These are phyloP conservation scores for Saturnia pavonia DNA, from an alignment of 2,888 invertebrate species.

Conservation along the genomic window DNA sequence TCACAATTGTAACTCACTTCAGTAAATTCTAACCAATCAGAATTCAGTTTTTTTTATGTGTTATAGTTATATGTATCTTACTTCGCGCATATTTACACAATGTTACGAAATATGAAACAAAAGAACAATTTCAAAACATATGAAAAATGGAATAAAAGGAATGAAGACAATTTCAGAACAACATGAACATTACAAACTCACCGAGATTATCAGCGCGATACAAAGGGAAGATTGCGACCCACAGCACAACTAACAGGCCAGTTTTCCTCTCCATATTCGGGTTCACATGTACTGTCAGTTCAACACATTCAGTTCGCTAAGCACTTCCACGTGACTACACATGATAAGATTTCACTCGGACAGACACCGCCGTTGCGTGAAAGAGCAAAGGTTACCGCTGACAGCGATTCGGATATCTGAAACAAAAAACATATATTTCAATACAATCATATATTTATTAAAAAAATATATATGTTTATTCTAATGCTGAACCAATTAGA, in stretches of 20 bases:
- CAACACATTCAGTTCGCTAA: conserved; percentile 28
- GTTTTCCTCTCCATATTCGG: conserved; percentile 57
- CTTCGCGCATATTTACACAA: too few species aligned
- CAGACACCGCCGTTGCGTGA: conserved; percentile 10
- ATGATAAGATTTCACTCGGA: conserved; percentile 27
- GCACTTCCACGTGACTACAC: conserved; percentile 26
- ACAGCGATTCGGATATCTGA: neutral
- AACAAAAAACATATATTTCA: conserved; percentile 10
- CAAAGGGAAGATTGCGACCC: conserved; percentile 67
- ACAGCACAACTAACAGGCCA: conserved; percentile 61
- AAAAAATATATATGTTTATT: too few species aligned
- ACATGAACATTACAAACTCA: conserved; percentile 42
- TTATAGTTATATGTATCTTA: too few species aligned
- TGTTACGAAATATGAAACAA: neutral
- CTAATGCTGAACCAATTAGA: too few species aligned
- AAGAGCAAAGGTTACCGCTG: conserved; percentile 10
- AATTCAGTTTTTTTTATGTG: too few species aligned
- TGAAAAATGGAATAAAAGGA: neutral
- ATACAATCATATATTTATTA: neutral
- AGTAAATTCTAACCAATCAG: too few species aligned
- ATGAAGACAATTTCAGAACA: neutral
- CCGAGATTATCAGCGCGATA: conserved; percentile 75
- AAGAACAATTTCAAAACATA: too few species aligned
- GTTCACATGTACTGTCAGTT: conserved; percentile 37
- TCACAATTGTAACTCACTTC: too few species aligned